Evolutionary conservation across 2,888 invertebrate species (phyloP).

Genomic region (Cecidostiba fungosa): DNA sequence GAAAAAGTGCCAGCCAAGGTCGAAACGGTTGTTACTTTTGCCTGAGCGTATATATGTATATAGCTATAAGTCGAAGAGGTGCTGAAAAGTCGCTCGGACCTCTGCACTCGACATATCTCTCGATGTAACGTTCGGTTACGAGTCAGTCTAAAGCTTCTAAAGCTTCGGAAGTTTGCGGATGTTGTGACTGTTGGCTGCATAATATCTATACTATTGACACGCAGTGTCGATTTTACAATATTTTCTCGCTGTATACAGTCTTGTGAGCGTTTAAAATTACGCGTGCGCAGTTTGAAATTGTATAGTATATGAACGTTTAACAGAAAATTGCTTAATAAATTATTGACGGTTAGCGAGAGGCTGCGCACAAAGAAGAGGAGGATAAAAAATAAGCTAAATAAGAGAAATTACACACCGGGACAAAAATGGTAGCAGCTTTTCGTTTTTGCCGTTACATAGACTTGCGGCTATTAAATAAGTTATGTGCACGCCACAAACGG

Average conservation of each 20-base stretch:
- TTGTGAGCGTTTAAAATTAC: background rate
- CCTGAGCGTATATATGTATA: too few relatives aligned
- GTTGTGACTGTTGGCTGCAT: background rate
- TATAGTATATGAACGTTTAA: background rate
- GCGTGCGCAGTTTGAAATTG: background rate
- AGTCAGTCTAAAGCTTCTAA: background rate
- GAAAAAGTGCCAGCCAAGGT: slow-evolving; percentile 62
- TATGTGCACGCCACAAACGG: background rate
- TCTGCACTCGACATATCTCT: background rate
- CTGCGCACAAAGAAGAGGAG: background rate
- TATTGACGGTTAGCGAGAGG: background rate
- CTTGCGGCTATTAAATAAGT: background rate
- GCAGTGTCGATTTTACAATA: background rate
- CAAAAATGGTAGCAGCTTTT: background rate
- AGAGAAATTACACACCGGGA: background rate
- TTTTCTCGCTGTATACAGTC: background rate
- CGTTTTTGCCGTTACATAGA: background rate
- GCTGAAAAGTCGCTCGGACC: slow-evolving; percentile 5
- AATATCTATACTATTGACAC: background rate
- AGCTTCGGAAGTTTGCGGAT: background rate
- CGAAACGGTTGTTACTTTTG: slow-evolving; percentile 40
- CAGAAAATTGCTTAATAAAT: slow-evolving; percentile 10
- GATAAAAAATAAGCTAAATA: background rate
- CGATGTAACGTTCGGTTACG: slow-evolving; percentile 3
- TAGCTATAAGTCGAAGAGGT: background rate